Conservation (phyloP, 2,797 vertebrate genomes). For the Myotis pilosus region DNA sequence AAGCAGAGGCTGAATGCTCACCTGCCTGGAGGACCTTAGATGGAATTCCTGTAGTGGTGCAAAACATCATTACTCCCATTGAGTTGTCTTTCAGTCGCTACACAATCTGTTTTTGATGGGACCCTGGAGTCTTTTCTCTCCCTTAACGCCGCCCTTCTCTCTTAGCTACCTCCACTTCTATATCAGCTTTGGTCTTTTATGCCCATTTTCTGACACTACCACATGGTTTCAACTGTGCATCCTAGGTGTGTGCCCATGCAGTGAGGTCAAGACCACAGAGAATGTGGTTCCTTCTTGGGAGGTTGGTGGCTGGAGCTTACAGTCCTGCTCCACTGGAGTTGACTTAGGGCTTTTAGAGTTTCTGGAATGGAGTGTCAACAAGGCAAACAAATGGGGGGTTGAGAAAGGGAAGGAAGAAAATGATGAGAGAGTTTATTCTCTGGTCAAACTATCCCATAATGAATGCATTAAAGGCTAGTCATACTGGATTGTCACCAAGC, state of each 20-base stretch:
- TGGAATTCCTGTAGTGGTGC: background rate
- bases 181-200: background rate
- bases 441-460: background rate
- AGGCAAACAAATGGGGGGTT: background rate
- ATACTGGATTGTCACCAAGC: background rate
- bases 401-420: background rate
- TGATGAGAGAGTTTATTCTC: background rate
- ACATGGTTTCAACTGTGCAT: background rate
- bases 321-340: background rate
- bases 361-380: background rate
- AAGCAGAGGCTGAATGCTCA: background rate
- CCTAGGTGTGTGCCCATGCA: background rate
- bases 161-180: background rate
- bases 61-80: background rate
- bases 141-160: background rate
- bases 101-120: background rate
- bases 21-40: background rate
- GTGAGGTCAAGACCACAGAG: background rate
- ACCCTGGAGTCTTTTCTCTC: background rate
- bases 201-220: background rate
- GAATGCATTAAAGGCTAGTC: background rate
- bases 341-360: background rate
- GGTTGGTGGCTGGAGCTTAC: background rate
- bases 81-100: background rate
- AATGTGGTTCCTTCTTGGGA: background rate